phyloP scores from a whole-genome alignment of 2,888 invertebrate genomes.

The Agriopis aurantiaria region DNA sequence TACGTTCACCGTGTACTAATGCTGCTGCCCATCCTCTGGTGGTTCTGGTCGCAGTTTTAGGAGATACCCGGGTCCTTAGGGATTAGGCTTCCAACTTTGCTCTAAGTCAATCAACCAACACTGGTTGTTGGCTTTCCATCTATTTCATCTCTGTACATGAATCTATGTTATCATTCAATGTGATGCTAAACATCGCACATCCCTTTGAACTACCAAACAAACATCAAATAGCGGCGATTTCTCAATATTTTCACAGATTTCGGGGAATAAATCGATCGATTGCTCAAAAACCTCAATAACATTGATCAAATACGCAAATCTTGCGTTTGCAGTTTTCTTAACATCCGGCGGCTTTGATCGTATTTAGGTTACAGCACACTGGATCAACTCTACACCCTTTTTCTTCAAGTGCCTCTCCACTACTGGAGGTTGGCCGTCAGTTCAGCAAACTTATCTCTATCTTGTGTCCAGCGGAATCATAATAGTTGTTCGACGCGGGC shows the following conservation, averaged over 20 bases:
- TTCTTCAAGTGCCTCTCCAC: no score
- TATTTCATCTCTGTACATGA: not conserved
- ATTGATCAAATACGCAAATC: slow-evolving; percentile 28
- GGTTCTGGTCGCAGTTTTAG: no score
- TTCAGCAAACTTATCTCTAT: no score
- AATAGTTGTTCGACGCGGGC: no score
- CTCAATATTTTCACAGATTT: slow-evolving; percentile 39
- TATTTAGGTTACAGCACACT: slow-evolving; percentile 1
- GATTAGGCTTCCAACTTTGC: no score
- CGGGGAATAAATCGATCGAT: slow-evolving; percentile 35
- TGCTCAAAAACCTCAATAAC: slow-evolving; percentile 34
- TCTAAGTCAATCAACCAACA: not conserved
- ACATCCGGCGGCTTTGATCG: slow-evolving; percentile 55
- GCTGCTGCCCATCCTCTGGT: no score
- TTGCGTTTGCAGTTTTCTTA: slow-evolving; percentile 39
- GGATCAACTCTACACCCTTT: not conserved
- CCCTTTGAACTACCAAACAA: slow-evolving; percentile 28
- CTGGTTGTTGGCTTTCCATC: not conserved
- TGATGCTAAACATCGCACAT: slow-evolving; percentile 18
- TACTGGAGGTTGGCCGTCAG: no score
- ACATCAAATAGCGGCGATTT: slow-evolving; percentile 32
- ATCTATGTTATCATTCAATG: slow-evolving; percentile 8
- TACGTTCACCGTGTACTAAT: no score
- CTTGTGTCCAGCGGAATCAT: no score
- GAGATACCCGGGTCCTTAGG: no score